Conservation (phyloP, 2,113 vertebrate genomes). For the Leucoraja erinaceus region DNA sequence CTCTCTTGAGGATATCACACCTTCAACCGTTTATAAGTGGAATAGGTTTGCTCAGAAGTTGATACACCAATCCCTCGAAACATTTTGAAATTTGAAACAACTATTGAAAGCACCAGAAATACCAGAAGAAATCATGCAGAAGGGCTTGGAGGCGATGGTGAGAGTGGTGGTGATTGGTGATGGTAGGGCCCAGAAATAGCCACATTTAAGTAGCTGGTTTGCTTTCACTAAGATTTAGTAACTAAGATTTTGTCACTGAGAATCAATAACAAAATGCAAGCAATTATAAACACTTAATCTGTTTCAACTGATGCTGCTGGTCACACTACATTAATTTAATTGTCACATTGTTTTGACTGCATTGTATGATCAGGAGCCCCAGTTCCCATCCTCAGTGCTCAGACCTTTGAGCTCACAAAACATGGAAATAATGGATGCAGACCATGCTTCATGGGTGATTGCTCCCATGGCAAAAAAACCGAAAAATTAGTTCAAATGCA, state of each 20-base stretch:
- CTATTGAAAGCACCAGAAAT: too few species aligned
- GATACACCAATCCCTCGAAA: too few species aligned
- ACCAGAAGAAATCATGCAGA: too few species aligned
- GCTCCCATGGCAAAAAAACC: neutral
- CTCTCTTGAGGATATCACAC: too few species aligned
- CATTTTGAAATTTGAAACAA: too few species aligned
- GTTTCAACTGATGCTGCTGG: neutral
- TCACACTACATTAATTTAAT: neutral
- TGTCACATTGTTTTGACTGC: neutral
- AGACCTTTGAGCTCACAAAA: neutral
- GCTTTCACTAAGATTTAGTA: neutral
- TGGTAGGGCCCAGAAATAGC: too few species aligned
- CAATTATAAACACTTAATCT: too few species aligned
- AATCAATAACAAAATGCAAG: neutral
- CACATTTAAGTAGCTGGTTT: neutral
- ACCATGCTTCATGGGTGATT: neutral
- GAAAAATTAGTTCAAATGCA: neutral
- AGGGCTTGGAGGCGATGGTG: too few species aligned
- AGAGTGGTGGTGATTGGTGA: too few species aligned
- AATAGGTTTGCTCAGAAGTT: too few species aligned
- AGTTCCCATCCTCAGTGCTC: neutral
- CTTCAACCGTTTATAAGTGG: too few species aligned
- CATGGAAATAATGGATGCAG: neutral
- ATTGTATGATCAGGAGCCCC: neutral
- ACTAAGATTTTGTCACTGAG: neutral